Evolutionary conservation across 2,113 vertebrate genomes (phyloP).

Genomic region (Polypterus senegalus): DNA sequence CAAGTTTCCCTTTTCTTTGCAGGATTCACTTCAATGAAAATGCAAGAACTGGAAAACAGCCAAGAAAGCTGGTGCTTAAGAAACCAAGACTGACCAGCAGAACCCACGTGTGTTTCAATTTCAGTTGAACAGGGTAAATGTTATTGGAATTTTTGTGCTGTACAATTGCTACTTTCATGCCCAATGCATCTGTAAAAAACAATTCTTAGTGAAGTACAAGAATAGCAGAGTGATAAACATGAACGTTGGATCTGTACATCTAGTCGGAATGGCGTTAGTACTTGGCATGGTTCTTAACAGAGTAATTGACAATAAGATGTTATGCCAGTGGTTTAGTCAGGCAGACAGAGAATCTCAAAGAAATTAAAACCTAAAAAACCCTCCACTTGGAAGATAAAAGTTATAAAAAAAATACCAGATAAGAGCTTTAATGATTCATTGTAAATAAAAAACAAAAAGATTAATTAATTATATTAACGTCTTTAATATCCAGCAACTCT

Average conservation of each 20-base stretch:
- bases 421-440: too few species aligned
- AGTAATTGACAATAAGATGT: slow-evolving; percentile 32
- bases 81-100: slow-evolving; percentile 50
- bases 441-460: too few species aligned
- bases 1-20: slow-evolving; percentile 42
- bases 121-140: slow-evolving; percentile 56
- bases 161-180: slow-evolving; percentile 80
- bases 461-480: too few species aligned
- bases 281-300: slow-evolving; percentile 33
- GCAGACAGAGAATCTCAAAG: slow-evolving; percentile 18
- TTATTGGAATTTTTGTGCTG: slow-evolving; percentile 72
- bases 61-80: slow-evolving; percentile 58
- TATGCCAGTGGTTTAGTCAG: slow-evolving; percentile 20
- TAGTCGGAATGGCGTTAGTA: slow-evolving; percentile 32
- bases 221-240: slow-evolving; percentile 34
- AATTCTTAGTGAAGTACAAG: slow-evolving; percentile 45
- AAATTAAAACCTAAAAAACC: too few species aligned
- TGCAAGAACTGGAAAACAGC: slow-evolving; percentile 46
- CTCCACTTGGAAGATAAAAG: too few species aligned
- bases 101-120: slow-evolving; percentile 36
- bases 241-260: slow-evolving; percentile 39
- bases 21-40: slow-evolving; percentile 49
- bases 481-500: too few species aligned
- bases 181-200: slow-evolving; percentile 64
- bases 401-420: too few species aligned